phyloP scores from a whole-genome alignment of 1,140 invertebrate genomes.

The Macrobrachium rosenbergii region DNA sequence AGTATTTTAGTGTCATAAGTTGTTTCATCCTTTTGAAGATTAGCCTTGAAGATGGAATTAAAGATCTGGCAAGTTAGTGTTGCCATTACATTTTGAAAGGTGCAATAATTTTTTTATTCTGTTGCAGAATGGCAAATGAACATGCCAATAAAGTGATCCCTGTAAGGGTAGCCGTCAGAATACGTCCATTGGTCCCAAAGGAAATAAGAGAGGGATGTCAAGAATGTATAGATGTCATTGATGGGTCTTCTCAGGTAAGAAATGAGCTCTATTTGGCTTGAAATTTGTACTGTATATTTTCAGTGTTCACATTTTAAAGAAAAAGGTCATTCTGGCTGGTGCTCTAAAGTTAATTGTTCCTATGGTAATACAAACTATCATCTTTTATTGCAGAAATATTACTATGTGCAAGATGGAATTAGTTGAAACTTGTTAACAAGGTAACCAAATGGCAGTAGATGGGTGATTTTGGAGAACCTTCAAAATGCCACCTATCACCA shows the following conservation, averaged over 20 bases:
- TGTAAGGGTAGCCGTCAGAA: conserved; percentile 81
- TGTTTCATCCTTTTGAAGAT: no score
- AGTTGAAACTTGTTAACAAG: no score
- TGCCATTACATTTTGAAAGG: not conserved
- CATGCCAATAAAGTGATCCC: conserved; percentile 64
- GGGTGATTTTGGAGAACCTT: no score
- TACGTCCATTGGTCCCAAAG: conserved; percentile 81
- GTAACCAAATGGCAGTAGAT: no score
- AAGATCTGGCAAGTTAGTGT: not conserved
- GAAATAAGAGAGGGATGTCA: conserved; percentile 81
- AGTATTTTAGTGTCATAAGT: no score
- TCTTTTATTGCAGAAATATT: no score
- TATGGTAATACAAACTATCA: no score
- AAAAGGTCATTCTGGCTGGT: not conserved
- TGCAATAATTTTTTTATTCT: not conserved
- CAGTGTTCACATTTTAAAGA: not conserved
- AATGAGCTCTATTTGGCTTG: not conserved
- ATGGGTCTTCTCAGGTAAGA: conserved; percentile 77
- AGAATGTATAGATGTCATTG: conserved; percentile 76
- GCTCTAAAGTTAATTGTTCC: no score
- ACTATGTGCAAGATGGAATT: no score
- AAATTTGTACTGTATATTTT: not conserved
- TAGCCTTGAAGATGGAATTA: no score
- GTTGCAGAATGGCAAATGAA: conserved; percentile 33
- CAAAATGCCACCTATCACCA: no score